Evolutionary conservation across 2,797 vertebrate species (phyloP), one percentile per base, ranked within the genome.

Genomic region (Vultur gryphus): DNA sequence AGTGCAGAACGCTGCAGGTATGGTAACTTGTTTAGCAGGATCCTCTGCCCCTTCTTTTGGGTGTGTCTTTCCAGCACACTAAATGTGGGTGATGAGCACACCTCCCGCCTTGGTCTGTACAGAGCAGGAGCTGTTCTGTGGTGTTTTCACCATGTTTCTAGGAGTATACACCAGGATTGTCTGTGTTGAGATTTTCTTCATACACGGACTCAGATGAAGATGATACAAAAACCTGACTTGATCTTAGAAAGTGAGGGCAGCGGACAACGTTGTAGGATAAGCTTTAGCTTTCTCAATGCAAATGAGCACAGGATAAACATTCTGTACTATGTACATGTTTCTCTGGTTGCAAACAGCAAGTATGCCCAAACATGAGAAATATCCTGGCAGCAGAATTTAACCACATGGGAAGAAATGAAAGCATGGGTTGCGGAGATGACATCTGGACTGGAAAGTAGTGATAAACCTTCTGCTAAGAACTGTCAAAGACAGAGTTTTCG

Each of bases 21-120:
- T 2, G 15, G 80, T 39, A 91, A 94, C 97, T 93, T 9, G 97
- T 85, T 93, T 1, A 62, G 80, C 96, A 93, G 86, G 96, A 92
- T 97, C 88, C 78, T 95, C 76, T 76, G 4, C 39, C 54, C 55
- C 33, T 66, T 54, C 48, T 54, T 58, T 80, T 58, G 86, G 96
- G 96, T 91, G 94, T 96, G 95, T 71, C 95, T 78, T 85, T 58
- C 11, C 55, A 65, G 87, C 35, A 9, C 43, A 7, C 21, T 20
- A 1, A 26, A 18, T 0, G 39, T 59, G 87, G 91, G 83, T 55
- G 90, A 69, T 2, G 26, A 59, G 84, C 85, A 31, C 71, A 39
- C 64, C 81, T 75, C 51, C 93, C 67, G 84, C 57, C 39, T 17
- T 0, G 1, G 19, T 55, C 37, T 84, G 69, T 52, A 4, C 61